phyloP scores from a whole-genome alignment of 2,888 invertebrate genomes.

The Pollenia amentaria region DNA sequence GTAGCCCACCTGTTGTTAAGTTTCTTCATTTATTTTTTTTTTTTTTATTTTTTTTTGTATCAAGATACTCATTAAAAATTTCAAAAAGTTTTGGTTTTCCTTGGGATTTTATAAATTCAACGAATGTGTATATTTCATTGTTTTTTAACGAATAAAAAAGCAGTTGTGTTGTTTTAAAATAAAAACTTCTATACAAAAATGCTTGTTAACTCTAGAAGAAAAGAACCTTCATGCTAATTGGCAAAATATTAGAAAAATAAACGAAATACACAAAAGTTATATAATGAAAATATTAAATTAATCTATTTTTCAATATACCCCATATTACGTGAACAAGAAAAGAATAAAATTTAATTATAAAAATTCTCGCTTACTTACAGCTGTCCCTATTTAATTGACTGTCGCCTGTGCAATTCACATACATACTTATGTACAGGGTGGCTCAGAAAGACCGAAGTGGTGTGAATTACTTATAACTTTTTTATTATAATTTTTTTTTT shows the following conservation, averaged over 20 bases:
- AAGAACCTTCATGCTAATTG: no score
- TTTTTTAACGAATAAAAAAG: neutral
- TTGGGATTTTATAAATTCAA: neutral
- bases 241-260: no score
- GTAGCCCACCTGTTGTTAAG: constrained; percentile 22
- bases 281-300: no score
- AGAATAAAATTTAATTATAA: neutral
- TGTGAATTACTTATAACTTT: no score
- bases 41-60: neutral
- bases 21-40: neutral
- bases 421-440: no score
- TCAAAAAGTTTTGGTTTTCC: neutral
- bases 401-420: neutral
- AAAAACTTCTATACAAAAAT: neutral
- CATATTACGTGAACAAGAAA: neutral
- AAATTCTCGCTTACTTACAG: neutral
- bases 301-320: neutral
- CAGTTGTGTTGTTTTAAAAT: neutral
- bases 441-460: no score
- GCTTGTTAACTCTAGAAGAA: neutral
- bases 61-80: constrained; percentile 9
- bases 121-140: neutral
- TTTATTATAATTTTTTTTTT: no score
- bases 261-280: no score
- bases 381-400: constrained; percentile 4